Conservation (phyloP, 1,140 invertebrate species). For the Dendrolimus punctatus region DNA sequence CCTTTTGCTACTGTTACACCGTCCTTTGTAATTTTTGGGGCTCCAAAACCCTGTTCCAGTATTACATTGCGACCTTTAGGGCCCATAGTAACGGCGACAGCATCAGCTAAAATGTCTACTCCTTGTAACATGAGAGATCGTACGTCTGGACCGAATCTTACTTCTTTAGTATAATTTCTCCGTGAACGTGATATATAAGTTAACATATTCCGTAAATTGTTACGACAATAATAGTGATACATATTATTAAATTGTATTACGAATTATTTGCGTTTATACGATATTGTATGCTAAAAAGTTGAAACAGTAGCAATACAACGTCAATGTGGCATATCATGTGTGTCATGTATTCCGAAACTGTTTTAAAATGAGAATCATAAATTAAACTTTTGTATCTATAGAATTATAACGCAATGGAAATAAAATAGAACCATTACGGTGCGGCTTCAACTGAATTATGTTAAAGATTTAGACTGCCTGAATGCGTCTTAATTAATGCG, state of each 20-base stretch:
- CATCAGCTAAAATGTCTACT: constrained; percentile 93
- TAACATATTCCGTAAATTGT: constrained; percentile 1
- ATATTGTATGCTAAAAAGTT: too few relatives aligned
- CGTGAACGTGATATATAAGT: constrained; percentile 3
- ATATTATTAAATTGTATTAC: constrained; percentile 1
- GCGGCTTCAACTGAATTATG: too few relatives aligned
- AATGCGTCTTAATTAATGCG: too few relatives aligned
- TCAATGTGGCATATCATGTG: too few relatives aligned
- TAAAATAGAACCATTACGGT: too few relatives aligned
- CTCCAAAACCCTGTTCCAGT: constrained; percentile 94
- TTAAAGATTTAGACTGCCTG: too few relatives aligned
- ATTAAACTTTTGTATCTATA: too few relatives aligned
- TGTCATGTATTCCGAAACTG: too few relatives aligned
- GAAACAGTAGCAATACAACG: too few relatives aligned
- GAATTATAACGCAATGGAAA: too few relatives aligned
- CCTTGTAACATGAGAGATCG: constrained; percentile 92
- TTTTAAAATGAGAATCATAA: too few relatives aligned
- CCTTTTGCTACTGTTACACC: constrained; percentile 97
- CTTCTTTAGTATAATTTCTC: constrained; percentile 86
- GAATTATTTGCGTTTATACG: too few relatives aligned
- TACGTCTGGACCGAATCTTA: constrained; percentile 94
- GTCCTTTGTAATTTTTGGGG: constrained; percentile 98
- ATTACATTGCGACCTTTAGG: constrained; percentile 97
- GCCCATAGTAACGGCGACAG: constrained; percentile 96
- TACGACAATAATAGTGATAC: constrained; percentile 3